Percentiles rank a stretch among this genome's conserved stretches.
Conservation (phyloP, 37 sponge, comb jelly and placozoan species). For the Halichondria panicea region DNA sequence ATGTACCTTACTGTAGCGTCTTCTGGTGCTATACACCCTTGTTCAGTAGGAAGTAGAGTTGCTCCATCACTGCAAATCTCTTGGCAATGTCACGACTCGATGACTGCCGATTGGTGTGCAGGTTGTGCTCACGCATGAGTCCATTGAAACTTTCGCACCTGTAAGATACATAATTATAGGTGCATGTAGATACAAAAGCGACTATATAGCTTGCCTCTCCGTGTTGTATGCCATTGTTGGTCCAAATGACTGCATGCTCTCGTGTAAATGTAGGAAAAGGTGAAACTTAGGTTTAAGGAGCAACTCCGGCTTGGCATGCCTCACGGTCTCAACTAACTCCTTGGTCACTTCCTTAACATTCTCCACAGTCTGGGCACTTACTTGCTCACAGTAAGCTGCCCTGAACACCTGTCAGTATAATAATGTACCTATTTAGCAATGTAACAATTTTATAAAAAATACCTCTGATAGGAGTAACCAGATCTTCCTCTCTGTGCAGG, state of each 20-base stretch:
- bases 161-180: background rate
- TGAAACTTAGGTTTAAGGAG: constrained; percentile 22
- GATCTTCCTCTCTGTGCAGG: background rate
- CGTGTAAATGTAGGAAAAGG: constrained; percentile 30
- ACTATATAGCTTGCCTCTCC: constrained; percentile 23
- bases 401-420: constrained; percentile 24
- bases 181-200: background rate
- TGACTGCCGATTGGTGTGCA: constrained; percentile 4
- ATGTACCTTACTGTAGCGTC: no score
- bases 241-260: constrained; percentile 37
- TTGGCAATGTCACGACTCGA: constrained; percentile 1
- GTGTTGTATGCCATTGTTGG: constrained; percentile 36
- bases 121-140: background rate
- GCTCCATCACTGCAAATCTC: constrained; percentile 10
- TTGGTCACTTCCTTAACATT: background rate
- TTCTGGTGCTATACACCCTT: no score
- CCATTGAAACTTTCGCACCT: constrained; percentile 9
- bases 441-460: background rate
- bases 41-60: no score
- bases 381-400: constrained; percentile 2
- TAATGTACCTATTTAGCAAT: background rate
- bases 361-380: background rate
- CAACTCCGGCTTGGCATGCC: background rate
- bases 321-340: constrained; percentile 27
- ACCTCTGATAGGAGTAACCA: constrained; percentile 1